Conservation (phyloP, 2,797 vertebrate species). For the Salarias fasciatus region DNA sequence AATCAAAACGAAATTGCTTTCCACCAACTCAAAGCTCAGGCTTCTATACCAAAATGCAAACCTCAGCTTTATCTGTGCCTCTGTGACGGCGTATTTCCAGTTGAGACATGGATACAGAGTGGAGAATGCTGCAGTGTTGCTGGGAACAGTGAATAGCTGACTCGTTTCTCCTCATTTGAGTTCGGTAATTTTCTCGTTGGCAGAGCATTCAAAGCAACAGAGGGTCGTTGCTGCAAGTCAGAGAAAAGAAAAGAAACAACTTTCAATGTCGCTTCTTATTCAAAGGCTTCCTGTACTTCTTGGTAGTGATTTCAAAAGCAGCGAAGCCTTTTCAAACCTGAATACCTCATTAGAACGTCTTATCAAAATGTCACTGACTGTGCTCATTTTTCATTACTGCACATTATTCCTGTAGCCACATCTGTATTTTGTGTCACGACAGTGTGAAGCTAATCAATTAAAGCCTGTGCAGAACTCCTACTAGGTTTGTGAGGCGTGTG, state of each 20-base stretch:
- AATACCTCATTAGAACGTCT: conserved; percentile 46
- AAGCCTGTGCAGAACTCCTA: not conserved
- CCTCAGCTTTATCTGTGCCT: not conserved
- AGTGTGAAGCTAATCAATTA: conserved; percentile 8
- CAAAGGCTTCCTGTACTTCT: conserved; percentile 15
- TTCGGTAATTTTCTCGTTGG: conserved; percentile 31
- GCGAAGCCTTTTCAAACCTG: conserved; percentile 49
- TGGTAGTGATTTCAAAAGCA: conserved; percentile 26
- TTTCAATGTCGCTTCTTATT: conserved; percentile 16
- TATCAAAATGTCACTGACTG: conserved; percentile 14
- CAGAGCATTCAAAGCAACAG: conserved; percentile 7
- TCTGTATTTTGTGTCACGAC: conserved; percentile 15
- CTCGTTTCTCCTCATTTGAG: conserved; percentile 11
- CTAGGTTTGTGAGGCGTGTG: not conserved
- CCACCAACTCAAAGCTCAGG: not conserved
- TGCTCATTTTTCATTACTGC: conserved; percentile 29
- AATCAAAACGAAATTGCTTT: not conserved
- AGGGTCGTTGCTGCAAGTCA: conserved; percentile 10
- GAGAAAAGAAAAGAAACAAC: conserved; percentile 20
- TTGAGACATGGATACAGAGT: not conserved
- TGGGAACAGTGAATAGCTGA: conserved; percentile 12
- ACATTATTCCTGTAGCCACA: conserved; percentile 23
- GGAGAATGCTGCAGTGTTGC: conserved; percentile 1
- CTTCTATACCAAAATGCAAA: not conserved
- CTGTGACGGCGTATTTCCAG: not conserved